Conservation (phyloP, 1,140 invertebrate genomes). For the Drosophila asahinai region DNA sequence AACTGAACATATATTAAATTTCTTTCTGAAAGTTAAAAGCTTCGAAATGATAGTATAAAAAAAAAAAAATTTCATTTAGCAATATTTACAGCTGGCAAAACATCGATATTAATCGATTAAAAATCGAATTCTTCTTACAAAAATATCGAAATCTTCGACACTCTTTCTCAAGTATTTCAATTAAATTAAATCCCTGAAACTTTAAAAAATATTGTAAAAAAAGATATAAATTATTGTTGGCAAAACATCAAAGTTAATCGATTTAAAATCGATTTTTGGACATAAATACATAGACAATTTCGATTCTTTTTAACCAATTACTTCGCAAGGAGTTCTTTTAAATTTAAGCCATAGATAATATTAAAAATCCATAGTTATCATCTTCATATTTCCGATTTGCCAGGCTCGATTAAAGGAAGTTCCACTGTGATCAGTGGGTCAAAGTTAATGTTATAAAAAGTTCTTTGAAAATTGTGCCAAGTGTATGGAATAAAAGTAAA, state of each 20-base stretch:
- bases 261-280: neutral
- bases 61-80: neutral
- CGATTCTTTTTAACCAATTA: too few relatives aligned
- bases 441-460: conserved; percentile 40
- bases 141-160: too few relatives aligned
- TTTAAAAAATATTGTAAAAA: neutral
- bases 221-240: neutral
- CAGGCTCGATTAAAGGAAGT: neutral
- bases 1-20: neutral
- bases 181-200: too few relatives aligned
- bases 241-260: neutral
- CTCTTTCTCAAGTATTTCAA: too few relatives aligned
- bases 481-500: conserved; percentile 21
- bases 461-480: conserved; percentile 34
- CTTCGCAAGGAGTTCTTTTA: too few relatives aligned
- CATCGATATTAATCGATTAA: neutral
- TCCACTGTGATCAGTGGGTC: neutral
- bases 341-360: too few relatives aligned
- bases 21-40: too few relatives aligned
- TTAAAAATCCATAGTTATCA: too few relatives aligned
- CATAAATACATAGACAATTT: too few relatives aligned
- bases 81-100: neutral
- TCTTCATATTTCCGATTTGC: too few relatives aligned
- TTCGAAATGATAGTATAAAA: neutral
- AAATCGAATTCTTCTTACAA: neutral